Evolutionary conservation across 2,888 invertebrate species (phyloP).

Genomic region (Mechanitis messenoides): DNA sequence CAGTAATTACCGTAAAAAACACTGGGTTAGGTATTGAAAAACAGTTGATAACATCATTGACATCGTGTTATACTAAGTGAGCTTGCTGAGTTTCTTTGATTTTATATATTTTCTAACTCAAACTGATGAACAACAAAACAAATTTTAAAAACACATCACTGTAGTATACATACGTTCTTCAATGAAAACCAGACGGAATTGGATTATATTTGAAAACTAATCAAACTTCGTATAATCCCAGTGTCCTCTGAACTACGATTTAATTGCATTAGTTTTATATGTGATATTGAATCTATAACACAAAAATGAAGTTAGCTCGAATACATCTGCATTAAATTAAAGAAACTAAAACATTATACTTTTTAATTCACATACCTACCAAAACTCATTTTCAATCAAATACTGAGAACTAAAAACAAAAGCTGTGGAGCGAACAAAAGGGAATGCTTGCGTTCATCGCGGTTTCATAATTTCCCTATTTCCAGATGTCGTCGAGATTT

Average conservation of each 20-base stretch:
- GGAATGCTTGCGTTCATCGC: slow-evolving; percentile 53
- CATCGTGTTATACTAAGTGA: too few relatives aligned
- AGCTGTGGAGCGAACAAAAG: slow-evolving; percentile 56
- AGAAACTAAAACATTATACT: not conserved
- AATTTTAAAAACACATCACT: too few relatives aligned
- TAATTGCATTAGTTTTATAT: not conserved
- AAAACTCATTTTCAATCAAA: slow-evolving; percentile 51
- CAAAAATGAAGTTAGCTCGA: not conserved
- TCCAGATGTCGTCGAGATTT: slow-evolving; percentile 56
- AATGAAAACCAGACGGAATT: not conserved
- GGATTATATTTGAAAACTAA: not conserved
- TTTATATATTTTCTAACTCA: too few relatives aligned
- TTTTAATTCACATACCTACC: not conserved
- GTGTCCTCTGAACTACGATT: not conserved
- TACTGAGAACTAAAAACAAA: slow-evolving; percentile 57
- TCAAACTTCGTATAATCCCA: slow-evolving; percentile 1
- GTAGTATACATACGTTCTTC: too few relatives aligned
- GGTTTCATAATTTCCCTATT: slow-evolving; percentile 69
- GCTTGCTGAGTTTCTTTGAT: too few relatives aligned
- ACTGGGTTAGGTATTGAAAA: too few relatives aligned
- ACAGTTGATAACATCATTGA: too few relatives aligned
- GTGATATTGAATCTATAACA: not conserved
- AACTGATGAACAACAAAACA: too few relatives aligned
- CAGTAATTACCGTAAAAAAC: too few relatives aligned
- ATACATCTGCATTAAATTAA: not conserved